These are phyloP conservation scores for Noctua pronuba DNA, from an alignment of 2,888 invertebrate species.

Conservation along the genomic window DNA sequence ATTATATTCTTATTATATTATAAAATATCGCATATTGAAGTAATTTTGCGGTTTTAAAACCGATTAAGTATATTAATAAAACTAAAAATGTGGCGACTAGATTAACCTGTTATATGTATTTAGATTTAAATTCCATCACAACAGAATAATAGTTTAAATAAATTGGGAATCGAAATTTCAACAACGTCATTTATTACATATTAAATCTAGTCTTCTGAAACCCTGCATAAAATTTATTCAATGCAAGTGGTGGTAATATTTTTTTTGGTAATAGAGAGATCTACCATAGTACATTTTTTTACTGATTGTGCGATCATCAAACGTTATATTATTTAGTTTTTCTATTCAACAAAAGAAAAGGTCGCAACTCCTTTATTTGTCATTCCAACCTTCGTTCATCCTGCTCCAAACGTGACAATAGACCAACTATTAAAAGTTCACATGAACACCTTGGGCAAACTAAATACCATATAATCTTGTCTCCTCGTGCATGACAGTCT, in stretches of 20 bases:
- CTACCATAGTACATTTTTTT: neutral
- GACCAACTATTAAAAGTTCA: conserved; percentile 16
- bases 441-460: conserved; percentile 17
- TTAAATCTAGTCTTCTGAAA: neutral
- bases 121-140: neutral
- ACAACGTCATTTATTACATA: neutral
- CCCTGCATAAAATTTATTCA: neutral
- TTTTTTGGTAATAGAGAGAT: neutral
- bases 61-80: neutral
- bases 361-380: neutral
- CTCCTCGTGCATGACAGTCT: neutral
- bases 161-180: neutral
- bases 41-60: conserved; percentile 1
- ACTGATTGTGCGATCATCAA: neutral
- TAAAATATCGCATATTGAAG: neutral
- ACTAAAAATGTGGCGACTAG: neutral
- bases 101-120: neutral
- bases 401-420: conserved; percentile 12
- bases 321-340: neutral
- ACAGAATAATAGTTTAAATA: neutral
- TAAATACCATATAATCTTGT: neutral
- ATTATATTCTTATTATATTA: too few relatives aligned
- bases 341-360: neutral
- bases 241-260: neutral
- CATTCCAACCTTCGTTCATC: neutral